Evolutionary conservation across 1,140 invertebrate genomes (phyloP), one percentile per base, ranked within the genome.

Genomic region (Drosophila parabipectinata): DNA sequence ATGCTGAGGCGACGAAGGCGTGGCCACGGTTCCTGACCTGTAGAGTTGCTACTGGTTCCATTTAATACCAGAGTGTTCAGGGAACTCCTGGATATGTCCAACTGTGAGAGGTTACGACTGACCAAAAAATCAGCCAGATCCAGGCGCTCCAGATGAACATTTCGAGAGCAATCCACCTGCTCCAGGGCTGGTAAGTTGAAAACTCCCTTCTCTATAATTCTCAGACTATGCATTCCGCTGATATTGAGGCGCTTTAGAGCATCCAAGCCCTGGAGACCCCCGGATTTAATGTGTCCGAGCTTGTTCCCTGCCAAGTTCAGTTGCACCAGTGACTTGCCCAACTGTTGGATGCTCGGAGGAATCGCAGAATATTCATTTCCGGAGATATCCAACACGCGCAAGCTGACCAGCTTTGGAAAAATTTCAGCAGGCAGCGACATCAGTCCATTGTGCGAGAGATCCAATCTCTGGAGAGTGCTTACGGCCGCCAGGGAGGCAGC

Each of bases 401-500:
- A 76, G 21, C 92, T 92, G 14, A 77, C 76, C 12, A 94, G 78
- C 8, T 92, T 68, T 79, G 91, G 30, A 93, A 93, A 30, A 91
- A 92, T 37, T 92, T 92, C 34, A 81, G 58, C 53, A 7, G 94
- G 93, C 62, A 94, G 77, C 41, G 88, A 90, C 44, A 93, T 92
- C 51, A 95, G 87, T 3, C 92, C 93, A 15, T 94, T 95, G 72
- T 93, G 92, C 0, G 94, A 93, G 54, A 95, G 85, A 83, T 95
- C 94, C 44, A 95, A 75, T 7, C 92, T 89, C 93, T 95, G 87
- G 39, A 90, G 44, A 8, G 73, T 69, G 0, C 83, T 82, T 32
- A 96, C 91, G 30, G 93, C 93, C 1, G 92, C 92, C 30, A 97
- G 71, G 3, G 96, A 94, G 1, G 94, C 79, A 2, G 93, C 87